Base-by-base conservation (phyloP, 2,113 vertebrate genomes). In the Emydura subglobosa region DNA sequence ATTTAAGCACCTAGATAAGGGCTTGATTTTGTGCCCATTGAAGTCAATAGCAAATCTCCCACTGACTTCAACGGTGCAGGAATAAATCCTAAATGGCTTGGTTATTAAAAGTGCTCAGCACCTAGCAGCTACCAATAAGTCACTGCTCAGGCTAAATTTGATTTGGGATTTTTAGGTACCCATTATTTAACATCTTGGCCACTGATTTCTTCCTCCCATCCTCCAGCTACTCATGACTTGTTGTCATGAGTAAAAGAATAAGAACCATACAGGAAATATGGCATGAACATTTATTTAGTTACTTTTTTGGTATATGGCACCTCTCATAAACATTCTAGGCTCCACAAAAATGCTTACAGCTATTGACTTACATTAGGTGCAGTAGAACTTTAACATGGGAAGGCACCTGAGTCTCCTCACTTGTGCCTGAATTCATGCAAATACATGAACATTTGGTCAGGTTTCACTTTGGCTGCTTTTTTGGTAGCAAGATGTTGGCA, bases 401-500 rank as follows among this genome's bases (percentile, higher is more conserved):
- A 89, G 72, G 89, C 90, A 86, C 89, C 81, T 34, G 89, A 89
- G 89, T 87, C 88, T 90, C 94, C 82, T 72, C 65, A 34, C 86
- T 65, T 84, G 88, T 4, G 31, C 88, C 97, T 96, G 89, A 86
- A 95, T 95, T 91, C 90, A n/a, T 87, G 87, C 80, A 95, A 87
- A 91, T 95, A 42, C 95, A 95, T 44, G 89, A 94, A 87, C 91
- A n/a, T 94, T 96, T 92, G 92, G 88, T 94, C 96, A 93, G 91
- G 90, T 84, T 88, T 93, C 86, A 86, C 89, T 91, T 65, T 79
- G 78, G 29, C 79, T 4, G 54, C 92, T 95, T 57, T 95, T 95
- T 91, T 95, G 89, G 89, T 94, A 96, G 86, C 81, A 89, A 91
- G 96, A 97, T 97, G 96, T 95, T 97, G 95, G 96, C 97, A 97